Base-by-base conservation (phyloP, 2,113 vertebrate genomes). In the Pseudorasbora parva region DNA sequence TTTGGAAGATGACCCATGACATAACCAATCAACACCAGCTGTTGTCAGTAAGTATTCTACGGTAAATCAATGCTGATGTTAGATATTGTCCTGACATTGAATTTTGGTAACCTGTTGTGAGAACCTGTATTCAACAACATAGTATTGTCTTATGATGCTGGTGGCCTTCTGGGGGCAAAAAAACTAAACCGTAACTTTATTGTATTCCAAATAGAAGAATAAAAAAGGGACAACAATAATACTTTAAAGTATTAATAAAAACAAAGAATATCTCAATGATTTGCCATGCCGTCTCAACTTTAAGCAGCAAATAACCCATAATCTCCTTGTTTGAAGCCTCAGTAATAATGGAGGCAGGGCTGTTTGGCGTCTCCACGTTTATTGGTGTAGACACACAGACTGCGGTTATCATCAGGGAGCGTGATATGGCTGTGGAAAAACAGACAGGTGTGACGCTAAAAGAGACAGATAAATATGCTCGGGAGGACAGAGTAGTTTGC, bases 391-490 rank as follows among this genome's bases (percentile, higher is more conserved):
- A 68, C 64, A 64, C 62, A 81, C 79, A 81, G 41, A 66, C 60
- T 54, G 62, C 47, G 33, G 54, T 79, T 37, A 79, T 79, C 56
- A 73, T 64, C 27, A 74, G 49, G 54, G 68, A 45, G 10, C 27
- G 64, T 78, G 64, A 78, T 77, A 69, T 45, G 74, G 47, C 78
- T 80, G 41, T 30, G 51, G 51, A 83, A 80, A 47, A 78, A 84
- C 75, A 56, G 86, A 89, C 87, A 91, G 86, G 85, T 86, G 86
- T 79, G 71, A 86, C 71, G 86, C 68, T 83, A 59, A 85, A 81
- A 81, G 82, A 89, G 83, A 86, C 79, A 87, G 82, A 88, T 83
- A 82, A 86, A 89, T 85, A 82, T 88, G 86, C 87, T 88, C n/a
- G 41, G 27, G 77, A 83, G 68, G 84, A 88, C 49, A 81, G 81